Conservation (phyloP, 2,888 invertebrate species). For the Sinelater perroti region DNA sequence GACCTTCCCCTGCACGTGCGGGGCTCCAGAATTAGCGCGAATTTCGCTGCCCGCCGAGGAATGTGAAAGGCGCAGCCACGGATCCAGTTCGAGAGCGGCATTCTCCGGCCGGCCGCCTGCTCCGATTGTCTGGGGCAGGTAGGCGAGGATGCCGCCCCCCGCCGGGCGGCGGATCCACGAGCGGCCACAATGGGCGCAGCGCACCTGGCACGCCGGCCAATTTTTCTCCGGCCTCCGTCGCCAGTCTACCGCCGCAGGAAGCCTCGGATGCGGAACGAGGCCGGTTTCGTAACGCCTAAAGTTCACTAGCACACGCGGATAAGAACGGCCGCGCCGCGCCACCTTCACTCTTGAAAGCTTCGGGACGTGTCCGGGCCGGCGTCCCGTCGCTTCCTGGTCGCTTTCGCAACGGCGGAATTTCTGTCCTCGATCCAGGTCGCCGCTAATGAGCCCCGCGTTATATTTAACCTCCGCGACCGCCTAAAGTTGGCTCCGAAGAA, state of each 20-base stretch:
- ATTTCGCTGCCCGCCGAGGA: constrained; percentile 43
- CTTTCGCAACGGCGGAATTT: too few species aligned
- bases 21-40: constrained; percentile 30
- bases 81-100: constrained; percentile 49
- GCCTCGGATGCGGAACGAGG: constrained; percentile 16
- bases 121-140: constrained; percentile 3
- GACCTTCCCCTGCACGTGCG: constrained; percentile 7
- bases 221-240: constrained; percentile 18
- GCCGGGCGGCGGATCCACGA: too few species aligned
- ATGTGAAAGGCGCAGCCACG: constrained; percentile 50
- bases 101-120: constrained; percentile 40
- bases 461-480: too few species aligned
- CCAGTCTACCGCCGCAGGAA: constrained; percentile 12
- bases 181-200: constrained; percentile 13
- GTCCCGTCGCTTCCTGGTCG: too few species aligned
- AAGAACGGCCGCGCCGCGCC: not conserved
- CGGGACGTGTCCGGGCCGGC: too few species aligned
- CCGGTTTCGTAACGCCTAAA: constrained; percentile 24
- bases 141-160: not conserved
- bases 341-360: too few species aligned
- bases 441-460: too few species aligned
- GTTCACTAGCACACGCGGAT: constrained; percentile 12
- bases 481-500: too few species aligned
- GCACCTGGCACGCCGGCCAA: constrained; percentile 18
- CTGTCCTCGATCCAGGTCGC: too few species aligned